Conservation (phyloP, 1,140 invertebrate genomes). For the Gonatopus flavifemur region DNA sequence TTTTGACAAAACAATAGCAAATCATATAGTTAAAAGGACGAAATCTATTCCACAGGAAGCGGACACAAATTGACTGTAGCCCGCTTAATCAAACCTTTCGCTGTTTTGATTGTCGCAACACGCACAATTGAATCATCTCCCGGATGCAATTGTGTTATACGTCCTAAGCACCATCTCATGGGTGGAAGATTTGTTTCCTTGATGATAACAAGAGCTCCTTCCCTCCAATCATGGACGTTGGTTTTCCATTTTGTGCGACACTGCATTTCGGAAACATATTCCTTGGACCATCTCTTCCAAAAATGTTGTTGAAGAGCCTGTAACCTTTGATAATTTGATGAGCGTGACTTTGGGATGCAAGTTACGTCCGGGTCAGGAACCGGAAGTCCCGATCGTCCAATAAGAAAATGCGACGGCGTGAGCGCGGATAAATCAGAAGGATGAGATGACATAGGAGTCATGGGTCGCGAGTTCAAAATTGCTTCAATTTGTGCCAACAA, state of each 20-base stretch:
- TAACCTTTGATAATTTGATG: constrained; percentile 25
- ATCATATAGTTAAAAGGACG: no score
- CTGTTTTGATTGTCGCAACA: constrained; percentile 18
- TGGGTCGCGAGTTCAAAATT: constrained; percentile 36
- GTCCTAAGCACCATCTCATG: constrained; percentile 34
- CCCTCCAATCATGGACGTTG: constrained; percentile 15
- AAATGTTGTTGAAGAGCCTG: constrained; percentile 26
- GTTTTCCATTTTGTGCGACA: constrained; percentile 35
- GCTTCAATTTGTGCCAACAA: constrained; percentile 33
- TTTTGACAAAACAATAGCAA: no score
- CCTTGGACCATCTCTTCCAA: constrained; percentile 31
- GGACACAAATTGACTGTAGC: constrained; percentile 20
- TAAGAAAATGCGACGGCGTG: background rate
- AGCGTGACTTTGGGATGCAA: background rate
- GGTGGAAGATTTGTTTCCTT: constrained; percentile 43
- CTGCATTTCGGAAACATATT: constrained; percentile 36
- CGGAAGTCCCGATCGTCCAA: constrained; percentile 7
- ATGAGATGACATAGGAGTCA: constrained; percentile 19
- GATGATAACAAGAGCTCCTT: constrained; percentile 40
- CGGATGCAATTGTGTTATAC: constrained; percentile 16
- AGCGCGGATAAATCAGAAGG: constrained; percentile 7
- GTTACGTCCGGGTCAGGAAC: constrained; percentile 11
- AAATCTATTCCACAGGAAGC: constrained; percentile 19
- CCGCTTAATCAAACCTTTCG: constrained; percentile 18
- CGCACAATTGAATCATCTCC: constrained; percentile 23